Evolutionary conservation across 2,888 invertebrate genomes (phyloP).

Genomic region (Serripes groenlandicus): DNA sequence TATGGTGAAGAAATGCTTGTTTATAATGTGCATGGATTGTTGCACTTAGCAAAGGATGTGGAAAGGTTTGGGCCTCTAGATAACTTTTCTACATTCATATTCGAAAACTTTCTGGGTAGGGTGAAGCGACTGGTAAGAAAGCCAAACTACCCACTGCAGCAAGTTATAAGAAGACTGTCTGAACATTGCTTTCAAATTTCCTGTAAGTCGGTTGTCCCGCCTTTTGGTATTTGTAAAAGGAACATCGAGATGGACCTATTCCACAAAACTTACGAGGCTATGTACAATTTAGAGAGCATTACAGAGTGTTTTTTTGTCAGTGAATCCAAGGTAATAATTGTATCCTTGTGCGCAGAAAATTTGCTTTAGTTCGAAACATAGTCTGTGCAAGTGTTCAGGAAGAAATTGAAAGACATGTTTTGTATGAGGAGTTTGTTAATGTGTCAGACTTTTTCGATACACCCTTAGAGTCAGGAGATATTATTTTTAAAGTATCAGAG

Average conservation of each 20-base stretch:
- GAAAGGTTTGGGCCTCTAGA: slow-evolving; percentile 80
- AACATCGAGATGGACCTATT: slow-evolving; percentile 45
- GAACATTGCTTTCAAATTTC: slow-evolving; percentile 19
- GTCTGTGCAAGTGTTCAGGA: slow-evolving; percentile 19
- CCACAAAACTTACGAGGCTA: not conserved
- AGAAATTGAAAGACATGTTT: slow-evolving; percentile 20
- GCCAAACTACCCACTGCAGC: slow-evolving; percentile 56
- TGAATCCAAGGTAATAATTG: slow-evolving; percentile 42
- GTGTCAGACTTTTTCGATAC: slow-evolving; percentile 22
- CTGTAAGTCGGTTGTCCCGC: not conserved
- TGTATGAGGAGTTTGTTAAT: slow-evolving; percentile 33
- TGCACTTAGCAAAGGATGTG: slow-evolving; percentile 83
- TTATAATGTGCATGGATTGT: slow-evolving; percentile 84
- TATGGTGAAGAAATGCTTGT: slow-evolving; percentile 82
- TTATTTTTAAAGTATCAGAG: slow-evolving; percentile 44
- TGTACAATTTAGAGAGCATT: slow-evolving; percentile 26
- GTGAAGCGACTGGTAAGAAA: too few relatives aligned
- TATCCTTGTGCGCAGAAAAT: slow-evolving; percentile 34
- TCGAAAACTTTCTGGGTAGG: slow-evolving; percentile 81
- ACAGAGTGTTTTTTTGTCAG: slow-evolving; percentile 21
- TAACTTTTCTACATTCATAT: slow-evolving; percentile 83
- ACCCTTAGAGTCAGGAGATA: slow-evolving; percentile 34
- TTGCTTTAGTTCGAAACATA: slow-evolving; percentile 49
- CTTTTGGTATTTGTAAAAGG: slow-evolving; percentile 27
- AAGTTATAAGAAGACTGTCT: slow-evolving; percentile 60